These are phyloP conservation scores for Eristalinus aeneus DNA, from an alignment of 2,888 invertebrate species.

Conservation along the genomic window DNA sequence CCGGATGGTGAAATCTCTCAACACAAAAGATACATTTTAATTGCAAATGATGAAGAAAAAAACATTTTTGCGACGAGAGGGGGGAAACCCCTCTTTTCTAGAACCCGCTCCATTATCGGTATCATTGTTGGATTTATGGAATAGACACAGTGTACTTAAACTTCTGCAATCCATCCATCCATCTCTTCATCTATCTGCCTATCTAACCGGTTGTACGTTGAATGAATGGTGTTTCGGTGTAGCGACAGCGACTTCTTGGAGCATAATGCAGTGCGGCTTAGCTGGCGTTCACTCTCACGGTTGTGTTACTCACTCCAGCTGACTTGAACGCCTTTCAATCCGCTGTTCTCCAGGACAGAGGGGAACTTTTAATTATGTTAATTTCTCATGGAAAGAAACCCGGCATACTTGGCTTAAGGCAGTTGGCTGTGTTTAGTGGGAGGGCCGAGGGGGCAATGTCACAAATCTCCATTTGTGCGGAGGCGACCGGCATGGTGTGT, in stretches of 20 bases:
- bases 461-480: conserved; percentile 30
- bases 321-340: background rate
- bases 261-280: conserved; percentile 2
- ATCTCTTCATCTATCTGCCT: background rate
- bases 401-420: conserved; percentile 31
- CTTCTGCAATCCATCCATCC: conserved; percentile 22
- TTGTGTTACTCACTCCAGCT: background rate
- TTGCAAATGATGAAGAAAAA: conserved; percentile 51
- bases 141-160: conserved; percentile 28
- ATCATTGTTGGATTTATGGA: conserved; percentile 51
- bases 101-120: conserved; percentile 59
- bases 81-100: background rate
- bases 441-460: conserved; percentile 4
- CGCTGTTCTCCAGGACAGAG: conserved; percentile 13
- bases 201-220: conserved; percentile 7
- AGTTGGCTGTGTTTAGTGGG: background rate
- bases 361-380: conserved; percentile 67
- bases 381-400: conserved; percentile 60
- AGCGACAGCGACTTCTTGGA: background rate
- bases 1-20: background rate
- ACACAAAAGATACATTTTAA: conserved; percentile 57
- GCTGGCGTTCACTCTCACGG: background rate
- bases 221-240: background rate
- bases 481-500: conserved; percentile 12
- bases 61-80: conserved; percentile 1